Base-by-base conservation (phyloP, 1,140 invertebrate species). In the Liolophura sinensis region DNA sequence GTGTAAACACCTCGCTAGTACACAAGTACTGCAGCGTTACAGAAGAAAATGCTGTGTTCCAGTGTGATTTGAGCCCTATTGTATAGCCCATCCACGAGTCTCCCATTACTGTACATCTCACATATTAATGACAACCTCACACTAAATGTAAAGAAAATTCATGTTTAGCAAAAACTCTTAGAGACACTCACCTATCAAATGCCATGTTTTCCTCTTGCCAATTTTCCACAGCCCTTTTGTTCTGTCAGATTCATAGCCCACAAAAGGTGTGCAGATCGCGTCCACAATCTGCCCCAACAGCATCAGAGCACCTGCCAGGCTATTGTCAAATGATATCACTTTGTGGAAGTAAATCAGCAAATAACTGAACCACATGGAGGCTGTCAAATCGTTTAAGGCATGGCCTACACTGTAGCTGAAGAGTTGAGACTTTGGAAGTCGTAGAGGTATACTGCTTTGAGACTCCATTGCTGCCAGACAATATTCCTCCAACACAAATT, bases 311-410 rank as follows among this genome's bases (percentile, higher is more conserved):
- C 95, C 96, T 3, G 95, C 90, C 75, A 91, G 85, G 15, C 86
- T 85, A 72, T 91, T 90, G 79, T 88, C 87, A 80, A 97, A 93
- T 11, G 76, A 74, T n/a, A 82, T 84, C 3, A 97, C 92, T 76
- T 92, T 88, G 79, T 96, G 92, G 78, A 96, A 92, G 84, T 91
- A 98, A 22, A 98, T 90, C 71, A 98, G 87, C n/a, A 97, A 86
- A 85, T 98, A 99, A 0, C 93, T 95, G 82, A 98, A 99, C 96
- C 96, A 98, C 89, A 98, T 93, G 57, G 93, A 93, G 48, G 95
- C 93, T 86, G 94, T 96, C 9, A 98, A 88, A 86, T 98, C 96
- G 84, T 98, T 98, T 31, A 96, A 86, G 46, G 98, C 89, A 86
- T 98, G 96, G 0, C 93, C 93, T 72, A 92, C 86, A 56, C 90